Evolutionary conservation across 2,113 vertebrate species (phyloP).

Genomic region (Mionectes macconnelli): DNA sequence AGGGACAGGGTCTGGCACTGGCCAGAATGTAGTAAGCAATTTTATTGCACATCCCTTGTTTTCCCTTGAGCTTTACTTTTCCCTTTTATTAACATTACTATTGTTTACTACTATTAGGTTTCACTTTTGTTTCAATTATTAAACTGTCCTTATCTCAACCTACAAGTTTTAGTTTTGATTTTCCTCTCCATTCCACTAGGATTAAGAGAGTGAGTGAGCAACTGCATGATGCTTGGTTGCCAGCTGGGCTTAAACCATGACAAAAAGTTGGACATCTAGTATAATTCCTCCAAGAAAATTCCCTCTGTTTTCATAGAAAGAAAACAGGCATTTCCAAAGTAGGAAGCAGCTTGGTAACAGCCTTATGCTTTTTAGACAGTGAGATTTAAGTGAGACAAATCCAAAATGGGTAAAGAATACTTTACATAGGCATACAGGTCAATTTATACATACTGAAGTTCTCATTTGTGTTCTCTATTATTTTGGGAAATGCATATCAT

Average conservation of each 20-base stretch:
- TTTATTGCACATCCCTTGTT: not conserved
- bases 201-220: fast-evolving
- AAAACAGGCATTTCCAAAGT: not conserved
- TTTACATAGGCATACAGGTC: not conserved
- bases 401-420: not conserved
- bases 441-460: not conserved
- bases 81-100: not conserved
- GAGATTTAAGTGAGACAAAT: not conserved
- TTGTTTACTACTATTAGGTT: not conserved
- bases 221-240: not conserved
- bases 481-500: not conserved
- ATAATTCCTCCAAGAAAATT: not conserved
- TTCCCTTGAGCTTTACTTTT: too few relatives aligned
- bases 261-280: not conserved
- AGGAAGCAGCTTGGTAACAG: not conserved
- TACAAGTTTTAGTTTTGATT: not conserved
- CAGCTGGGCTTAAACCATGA: not conserved
- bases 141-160: not conserved
- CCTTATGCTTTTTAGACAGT: not conserved
- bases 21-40: not conserved
- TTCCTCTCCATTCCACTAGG: not conserved
- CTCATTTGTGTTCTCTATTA: not conserved
- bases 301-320: not conserved
- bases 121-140: not conserved
- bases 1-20: not conserved